Base-by-base conservation (phyloP, 1,140 invertebrate genomes). In the Armadillidium nasatum region DNA sequence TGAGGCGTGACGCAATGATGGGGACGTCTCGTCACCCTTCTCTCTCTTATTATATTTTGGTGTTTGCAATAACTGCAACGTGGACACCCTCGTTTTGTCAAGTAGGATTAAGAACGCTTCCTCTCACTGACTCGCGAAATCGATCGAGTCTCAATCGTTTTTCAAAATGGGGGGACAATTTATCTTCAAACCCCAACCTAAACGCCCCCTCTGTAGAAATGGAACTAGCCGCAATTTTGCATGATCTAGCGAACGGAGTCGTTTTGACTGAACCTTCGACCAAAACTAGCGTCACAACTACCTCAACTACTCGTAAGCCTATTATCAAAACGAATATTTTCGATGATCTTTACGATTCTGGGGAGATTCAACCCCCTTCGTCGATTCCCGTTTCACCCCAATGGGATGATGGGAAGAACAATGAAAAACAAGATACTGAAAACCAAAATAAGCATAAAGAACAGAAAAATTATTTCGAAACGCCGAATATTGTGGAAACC, bases 271-370 rank as follows among this genome's bases (percentile, higher is more conserved):
- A 11, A 11, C 21, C 74, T 44, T 46, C 74, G 10, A 71, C 74
- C 10, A 76, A 66, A 13, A 75, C 74, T 0, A 71, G 33, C 23
- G 44, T 33, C 33, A 71, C 69, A 71, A 68, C 67, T 22, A 71
- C 74, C 10, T 69, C 74, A 75, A 76, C 67, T 23, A 75, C 73
- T 54, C 22, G 21, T n/a, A 75, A 43, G 10, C 44, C 73, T 11
- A 22, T 43, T 15, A 23, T 21, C 21, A 23, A 23, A 71, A 22
- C 13, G 7, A 22, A 15, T 23, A 19, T 15, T 4, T 71, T 44
- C 13, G 13, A 71, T 11, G 43, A 23, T 13, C 21, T 21, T 22
- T 23, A 44, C 22, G 69, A 72, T 50, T 21, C 43, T 43, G 23
- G 10, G 22, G 44, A 22, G n/a, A 70, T 33, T 70, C 68, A 33